phyloP scores from a whole-genome alignment of 2,113 vertebrate species.

The Corvus moneduloides region DNA sequence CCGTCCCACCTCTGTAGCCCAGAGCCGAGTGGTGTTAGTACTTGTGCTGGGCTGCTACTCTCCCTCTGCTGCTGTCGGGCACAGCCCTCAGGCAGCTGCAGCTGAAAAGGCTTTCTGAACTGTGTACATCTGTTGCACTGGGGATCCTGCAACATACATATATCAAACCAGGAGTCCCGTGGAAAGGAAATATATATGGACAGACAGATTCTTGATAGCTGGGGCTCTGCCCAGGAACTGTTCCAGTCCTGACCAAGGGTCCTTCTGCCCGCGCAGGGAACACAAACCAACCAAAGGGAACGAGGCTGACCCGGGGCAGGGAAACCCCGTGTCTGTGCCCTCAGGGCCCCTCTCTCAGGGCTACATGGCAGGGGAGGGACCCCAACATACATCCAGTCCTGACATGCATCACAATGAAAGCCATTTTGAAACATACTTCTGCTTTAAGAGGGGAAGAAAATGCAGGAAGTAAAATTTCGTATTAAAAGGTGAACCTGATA shows the following conservation, averaged over 20 bases:
- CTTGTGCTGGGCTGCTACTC: accelerated
- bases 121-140: background rate
- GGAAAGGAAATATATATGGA: no score
- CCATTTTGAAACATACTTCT: background rate
- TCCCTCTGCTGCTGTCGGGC: accelerated
- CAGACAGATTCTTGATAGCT: no score
- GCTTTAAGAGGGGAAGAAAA: background rate
- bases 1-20: background rate
- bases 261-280: no score
- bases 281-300: no score
- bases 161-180: no score
- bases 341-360: no score
- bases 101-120: background rate
- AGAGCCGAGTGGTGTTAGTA: accelerated
- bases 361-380: no score
- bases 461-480: background rate
- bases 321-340: no score
- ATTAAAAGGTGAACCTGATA: background rate
- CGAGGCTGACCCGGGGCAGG: no score
- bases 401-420: background rate
- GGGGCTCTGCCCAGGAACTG: no score
- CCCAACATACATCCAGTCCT: background rate
- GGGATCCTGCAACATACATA: no score
- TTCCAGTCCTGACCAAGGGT: no score
- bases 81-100: background rate